Base-by-base conservation (phyloP, 2,113 vertebrate species). In the Pterocles orientalis region DNA sequence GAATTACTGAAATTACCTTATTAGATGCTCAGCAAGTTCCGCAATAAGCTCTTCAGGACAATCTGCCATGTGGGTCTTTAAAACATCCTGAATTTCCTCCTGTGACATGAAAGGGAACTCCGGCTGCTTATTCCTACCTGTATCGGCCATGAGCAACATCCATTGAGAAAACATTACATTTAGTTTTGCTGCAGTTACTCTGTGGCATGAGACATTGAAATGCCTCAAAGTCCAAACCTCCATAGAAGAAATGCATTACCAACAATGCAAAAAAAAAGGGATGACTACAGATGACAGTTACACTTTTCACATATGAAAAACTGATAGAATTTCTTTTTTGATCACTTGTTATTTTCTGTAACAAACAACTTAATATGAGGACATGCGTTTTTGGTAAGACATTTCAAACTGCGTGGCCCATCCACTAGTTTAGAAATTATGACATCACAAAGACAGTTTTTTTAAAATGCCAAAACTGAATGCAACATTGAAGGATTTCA, bases 11-110 rank as follows among this genome's bases (percentile, higher is more conserved):
- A 97, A 95, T 97, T 98, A 97, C 98, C 97, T 98, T 96, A 97
- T 95, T 96, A 99, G 97, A 71, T 99, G 98, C 90, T 99, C 98
- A 18, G 99, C 98, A 90, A 99, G 97, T 94, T 99, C 99, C 65
- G 97, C 95, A 84, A 99, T 96, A 95, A 99, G 98, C 76, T 99
- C 99, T 69, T 99, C 99, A 10, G 99, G 98, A 82, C 98, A 99
- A 97, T 99, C 99, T 31, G 96, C 97, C 90, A 99, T 54, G 50
- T 93, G 97, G 77, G 98, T 98, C 97, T 98, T 98, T 94, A 99
- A 97, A 95, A 99, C 97, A 21, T 98, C 98, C 81, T 97, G 94
- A 66, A 99, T 98, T 95, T 99, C 99, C 91, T 99, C 98, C 86
- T 97, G 97, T 45, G 98, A 97, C 98, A 99, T 98, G 86, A 99